Evolutionary conservation across 2,797 vertebrate species (phyloP), one percentile per base, ranked within the genome.

Genomic region (Danio choprae): DNA sequence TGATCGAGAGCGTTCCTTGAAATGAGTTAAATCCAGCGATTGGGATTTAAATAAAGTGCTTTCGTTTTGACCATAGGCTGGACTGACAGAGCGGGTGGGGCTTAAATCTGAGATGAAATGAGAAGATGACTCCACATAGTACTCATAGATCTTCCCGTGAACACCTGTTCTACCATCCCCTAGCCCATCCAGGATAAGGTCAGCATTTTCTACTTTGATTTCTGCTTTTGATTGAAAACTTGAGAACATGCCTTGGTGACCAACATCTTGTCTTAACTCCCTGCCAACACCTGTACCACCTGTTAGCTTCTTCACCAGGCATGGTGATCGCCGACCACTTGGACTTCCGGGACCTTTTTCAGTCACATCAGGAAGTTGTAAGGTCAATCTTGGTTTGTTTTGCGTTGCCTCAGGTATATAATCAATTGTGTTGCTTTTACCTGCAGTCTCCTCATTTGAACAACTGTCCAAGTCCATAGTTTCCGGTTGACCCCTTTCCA

Each of bases 91-190:
- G 2, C n/a, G 38, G 8, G 46, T 41, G 4, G 53, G n/a, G 44
- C 86, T 91, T 11, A 81, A 83, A 73, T 90, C 89, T 0, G 81
- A 92, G 64, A 93, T 43, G 0, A 92, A 94, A 44, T 91, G 92
- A 1, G 96, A 97, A 7, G 86, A 88, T 0, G 95, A 95, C 81
- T 96, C 93, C 4, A 96, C 86, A 0, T 90, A 96, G 85, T 96
- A 97, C 58, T 97, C 93, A 0, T 98, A 98, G 82, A 97, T 94
- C 84, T 96, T 98, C 48, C 96, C 92, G 22, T 86, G 90, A 59
- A 96, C 90, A 43, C 79, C 85, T 74, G 91, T 77, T 18, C n/a
- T 80, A 73, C 81, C 65, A 0, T 91, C 87, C 71, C 87, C 87
- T 6, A 84, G 82, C 59, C 20, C 65, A 40, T 83, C 86, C 83